Evolutionary conservation across 2,113 vertebrate genomes (phyloP).

Genomic region (Oncorhynchus masou): DNA sequence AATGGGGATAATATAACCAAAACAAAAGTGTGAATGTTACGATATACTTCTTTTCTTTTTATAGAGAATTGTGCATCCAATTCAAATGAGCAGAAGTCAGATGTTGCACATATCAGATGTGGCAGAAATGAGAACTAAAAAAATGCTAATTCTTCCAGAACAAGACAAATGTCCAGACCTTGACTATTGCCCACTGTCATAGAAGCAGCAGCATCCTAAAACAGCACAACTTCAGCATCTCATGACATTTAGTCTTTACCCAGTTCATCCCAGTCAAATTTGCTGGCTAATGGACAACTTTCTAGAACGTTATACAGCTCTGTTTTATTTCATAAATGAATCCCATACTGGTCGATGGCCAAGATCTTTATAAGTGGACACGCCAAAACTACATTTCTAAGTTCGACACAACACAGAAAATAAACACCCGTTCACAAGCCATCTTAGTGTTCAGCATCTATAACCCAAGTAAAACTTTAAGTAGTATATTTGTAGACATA

Average conservation of each 20-base stretch:
- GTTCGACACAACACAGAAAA: not conserved
- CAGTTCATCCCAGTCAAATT: not conserved
- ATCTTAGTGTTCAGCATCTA: not conserved
- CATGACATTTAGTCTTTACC: not conserved
- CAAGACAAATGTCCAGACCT: no score
- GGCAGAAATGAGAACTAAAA: no score
- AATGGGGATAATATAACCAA: no score
- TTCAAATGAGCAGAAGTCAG: no score
- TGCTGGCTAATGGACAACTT: not conserved
- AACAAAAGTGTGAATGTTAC: no score
- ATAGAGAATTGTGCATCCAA: no score
- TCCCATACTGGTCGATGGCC: not conserved
- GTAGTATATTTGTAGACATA: not conserved
- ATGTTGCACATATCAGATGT: no score
- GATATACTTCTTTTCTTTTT: no score
- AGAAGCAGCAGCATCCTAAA: no score
- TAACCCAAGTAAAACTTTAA: not conserved
- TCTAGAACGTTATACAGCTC: not conserved
- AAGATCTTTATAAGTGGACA: not conserved
- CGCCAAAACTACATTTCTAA: not conserved
- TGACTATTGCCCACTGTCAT: no score
- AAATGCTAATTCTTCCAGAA: no score
- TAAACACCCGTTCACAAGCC: not conserved
- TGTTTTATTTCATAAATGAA: not conserved
- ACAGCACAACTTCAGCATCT: no score